A percentile compares a stretch with the other conserved stretches of the same genome.
Evolutionary conservation across 1,140 invertebrate species (phyloP).

Genomic region (Mactra quadrangularis): DNA sequence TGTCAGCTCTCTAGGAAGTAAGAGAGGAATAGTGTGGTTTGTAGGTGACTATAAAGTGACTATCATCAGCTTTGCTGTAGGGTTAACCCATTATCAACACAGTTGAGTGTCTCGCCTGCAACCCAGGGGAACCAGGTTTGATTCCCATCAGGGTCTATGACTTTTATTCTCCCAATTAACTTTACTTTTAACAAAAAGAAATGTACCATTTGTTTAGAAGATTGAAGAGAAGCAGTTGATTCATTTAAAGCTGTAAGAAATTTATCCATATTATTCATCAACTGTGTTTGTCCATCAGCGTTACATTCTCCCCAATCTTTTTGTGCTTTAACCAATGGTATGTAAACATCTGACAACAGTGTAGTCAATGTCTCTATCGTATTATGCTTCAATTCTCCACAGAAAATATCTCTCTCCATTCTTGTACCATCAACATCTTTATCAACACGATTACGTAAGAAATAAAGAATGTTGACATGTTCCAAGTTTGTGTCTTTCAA

Average conservation of each 20-base stretch:
- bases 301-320: constrained; percentile 83
- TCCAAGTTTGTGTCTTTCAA: constrained; percentile 81
- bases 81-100: too few relatives aligned
- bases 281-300: constrained; percentile 75
- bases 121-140: too few relatives aligned
- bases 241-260: constrained; percentile 79
- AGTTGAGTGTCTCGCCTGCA: too few relatives aligned
- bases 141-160: too few relatives aligned
- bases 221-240: constrained; percentile 76
- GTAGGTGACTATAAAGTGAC: too few relatives aligned
- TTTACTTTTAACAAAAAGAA: too few relatives aligned
- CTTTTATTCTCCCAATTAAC: too few relatives aligned
- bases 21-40: too few relatives aligned
- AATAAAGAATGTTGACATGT: constrained; percentile 80
- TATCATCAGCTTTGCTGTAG: too few relatives aligned
- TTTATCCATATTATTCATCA: constrained; percentile 81
- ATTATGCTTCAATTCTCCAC: constrained; percentile 82
- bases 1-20: too few relatives aligned
- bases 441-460: constrained; percentile 78
- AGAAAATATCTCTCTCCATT: constrained; percentile 82
- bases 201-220: constrained; percentile 79
- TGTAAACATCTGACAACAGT: constrained; percentile 81
- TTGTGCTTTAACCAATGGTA: constrained; percentile 79
- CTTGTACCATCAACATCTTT: constrained; percentile 80
- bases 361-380: constrained; percentile 80